Evolutionary conservation across 1,140 invertebrate genomes (phyloP).

Genomic region (Drosophila murphyi): DNA sequence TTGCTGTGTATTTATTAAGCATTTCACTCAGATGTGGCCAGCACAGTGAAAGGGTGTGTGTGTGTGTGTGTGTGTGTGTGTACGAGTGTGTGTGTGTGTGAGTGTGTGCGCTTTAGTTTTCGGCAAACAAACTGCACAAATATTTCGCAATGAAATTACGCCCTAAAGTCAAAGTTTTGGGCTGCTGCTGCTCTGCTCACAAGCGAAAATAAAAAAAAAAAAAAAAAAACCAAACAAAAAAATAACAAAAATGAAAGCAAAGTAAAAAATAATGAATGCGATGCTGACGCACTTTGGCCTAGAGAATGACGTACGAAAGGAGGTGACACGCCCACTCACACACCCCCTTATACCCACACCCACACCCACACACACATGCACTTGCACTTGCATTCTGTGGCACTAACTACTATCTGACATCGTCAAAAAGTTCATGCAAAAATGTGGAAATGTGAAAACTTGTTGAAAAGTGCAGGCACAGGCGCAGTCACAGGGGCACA

Average conservation of each 20-base stretch:
- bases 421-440: slow-evolving; percentile 82
- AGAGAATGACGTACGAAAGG: slow-evolving; percentile 53
- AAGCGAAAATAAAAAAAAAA: slow-evolving; percentile 36
- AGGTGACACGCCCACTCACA: slow-evolving; percentile 34
- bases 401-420: slow-evolving; percentile 77
- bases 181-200: slow-evolving; percentile 17
- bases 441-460: slow-evolving; percentile 81
- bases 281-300: slow-evolving; percentile 64
- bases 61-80: slow-evolving; percentile 9
- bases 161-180: slow-evolving; percentile 77
- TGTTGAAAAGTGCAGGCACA: slow-evolving; percentile 69
- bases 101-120: slow-evolving; percentile 44
- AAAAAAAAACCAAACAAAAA: slow-evolving; percentile 20
- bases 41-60: not conserved
- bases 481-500: slow-evolving; percentile 8
- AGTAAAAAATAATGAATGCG: slow-evolving; percentile 70
- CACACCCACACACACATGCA: slow-evolving; percentile 6
- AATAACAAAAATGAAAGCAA: slow-evolving; percentile 20
- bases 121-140: slow-evolving; percentile 59
- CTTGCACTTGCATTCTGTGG: slow-evolving; percentile 46
- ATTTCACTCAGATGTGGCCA: slow-evolving; percentile 48
- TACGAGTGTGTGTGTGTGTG: not conserved
- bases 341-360: slow-evolving; percentile 23
- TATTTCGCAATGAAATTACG: slow-evolving; percentile 81
- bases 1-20: slow-evolving; percentile 70